Base-by-base conservation (phyloP, 2,888 invertebrate genomes). In the Piscicola geometra region DNA sequence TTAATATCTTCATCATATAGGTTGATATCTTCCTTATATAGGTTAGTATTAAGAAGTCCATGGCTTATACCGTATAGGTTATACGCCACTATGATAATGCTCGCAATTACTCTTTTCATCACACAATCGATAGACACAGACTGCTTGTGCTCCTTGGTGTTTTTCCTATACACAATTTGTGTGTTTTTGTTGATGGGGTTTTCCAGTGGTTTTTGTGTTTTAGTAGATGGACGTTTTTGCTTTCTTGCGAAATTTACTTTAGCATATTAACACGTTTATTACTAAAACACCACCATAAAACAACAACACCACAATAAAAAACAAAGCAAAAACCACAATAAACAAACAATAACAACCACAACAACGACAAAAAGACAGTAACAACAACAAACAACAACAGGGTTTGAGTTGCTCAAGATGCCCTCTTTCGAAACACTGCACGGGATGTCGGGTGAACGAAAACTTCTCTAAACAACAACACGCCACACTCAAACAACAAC, bases 401-500 rank as follows among this genome's bases (percentile, higher is more conserved):
- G 89, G 89, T 75, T 85, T 87, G 78, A 87, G 85, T 76, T 90
- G 90, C 81, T 89, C 89, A 18, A 86, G 89, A 1, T 90, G 90
- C 81, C 85, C 88, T 79, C 89, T 87, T 81, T 86, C 86, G 12
- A 83, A 85, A 5, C 88, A 88, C 80, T 90, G 90, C 81, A 84
- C 86, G 9, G 90, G 90, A 21, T 90, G 90, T 81, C 85, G 85
- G 69, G 84, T 89, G 47, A 78, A 81, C 15, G 78, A 81, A 2
- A 82, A 82, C 47, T 82, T 82, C 21, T 56, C 60, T 5, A 56
- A 56, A 56, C 60, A 56, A 41, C 41, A 41, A 41, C 41, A 41
- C 5, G 15, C 41, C 9, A 9, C 15, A 5, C 32, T n/a, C 30
- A 30, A 67, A 30, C 33, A 32, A 64, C 64, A 64, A 9, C 64